phyloP scores from a whole-genome alignment of 1,140 invertebrate species.

The Pygmarrhopalites habei region DNA sequence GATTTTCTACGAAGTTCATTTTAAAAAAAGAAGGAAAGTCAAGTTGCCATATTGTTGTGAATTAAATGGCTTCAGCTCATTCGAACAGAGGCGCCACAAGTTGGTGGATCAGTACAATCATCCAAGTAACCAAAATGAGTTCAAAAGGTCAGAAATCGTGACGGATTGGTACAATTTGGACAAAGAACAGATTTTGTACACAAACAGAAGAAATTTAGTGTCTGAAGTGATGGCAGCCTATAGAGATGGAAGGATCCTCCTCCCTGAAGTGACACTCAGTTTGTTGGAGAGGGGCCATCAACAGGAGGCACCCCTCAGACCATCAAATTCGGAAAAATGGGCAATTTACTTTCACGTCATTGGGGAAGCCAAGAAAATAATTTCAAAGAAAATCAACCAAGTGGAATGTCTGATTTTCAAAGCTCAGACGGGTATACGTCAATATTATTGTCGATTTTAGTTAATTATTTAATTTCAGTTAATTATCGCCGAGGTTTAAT shows the following conservation, averaged over 20 bases:
- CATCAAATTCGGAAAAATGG: background rate
- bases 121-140: background rate
- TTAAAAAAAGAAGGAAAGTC: background rate
- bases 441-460: too few species aligned
- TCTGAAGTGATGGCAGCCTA: background rate
- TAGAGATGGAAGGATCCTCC: background rate
- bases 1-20: background rate
- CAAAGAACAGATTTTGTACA: background rate
- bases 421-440: constrained; percentile 11
- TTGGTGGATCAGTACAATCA: background rate
- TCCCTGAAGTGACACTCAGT: constrained; percentile 4
- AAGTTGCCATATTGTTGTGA: too few species aligned
- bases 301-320: background rate
- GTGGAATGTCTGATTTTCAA: constrained; percentile 4
- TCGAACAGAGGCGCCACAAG: background rate
- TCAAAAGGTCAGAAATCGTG: background rate
- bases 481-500: too few species aligned
- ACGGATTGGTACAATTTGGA: background rate
- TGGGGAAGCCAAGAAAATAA: background rate
- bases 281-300: background rate
- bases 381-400: background rate
- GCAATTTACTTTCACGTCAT: constrained; percentile 29
- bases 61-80: too few species aligned
- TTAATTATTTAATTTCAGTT: too few species aligned
- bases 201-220: background rate